Base-by-base conservation (phyloP, 1,140 invertebrate species). In the Tetragnatha versicolor region DNA sequence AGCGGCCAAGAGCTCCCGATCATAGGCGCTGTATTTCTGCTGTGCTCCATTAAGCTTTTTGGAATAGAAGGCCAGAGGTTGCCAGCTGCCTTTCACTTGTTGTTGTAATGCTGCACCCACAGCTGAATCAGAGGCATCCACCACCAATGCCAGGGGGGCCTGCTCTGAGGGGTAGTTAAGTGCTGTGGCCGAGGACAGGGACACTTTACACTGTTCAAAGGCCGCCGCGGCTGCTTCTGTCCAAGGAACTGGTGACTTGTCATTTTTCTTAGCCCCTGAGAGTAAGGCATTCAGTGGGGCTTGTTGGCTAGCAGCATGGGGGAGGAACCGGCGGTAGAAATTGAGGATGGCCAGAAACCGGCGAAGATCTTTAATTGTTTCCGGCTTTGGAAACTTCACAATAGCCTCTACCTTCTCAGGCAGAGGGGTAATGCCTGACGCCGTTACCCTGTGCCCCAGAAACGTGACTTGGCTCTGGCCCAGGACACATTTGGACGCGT, bases 1-100 rank as follows among this genome's bases (percentile, higher is more conserved):
- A n/a, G 86, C 84, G 0, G 86, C 88, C 5, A 88, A 70, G 0
- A 89, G 80, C 81, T 89, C 87, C 12, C 25, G 14, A 9, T 12
- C 29, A 2, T 17, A 61, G 14, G 12, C 10, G 31, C 29, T 61
- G 12, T 61, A 12, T 7, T n/a, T 29, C 2, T 17, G 39, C 0
- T 61, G 33, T 5, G 58, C 20, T n/a, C 22, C 12, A 20, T 25
- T 29, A 14, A 12, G 22, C 7, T 27, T 10, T 33, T 61, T 14
- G 14, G 58, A 53, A 2, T 25, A 22, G 22, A 7, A 53, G 9
- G 14, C 22, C 9, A n/a, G 58, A 0, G 4, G 2, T 22, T 65
- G 61, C 35, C 33, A 65, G 14, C 14, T 27, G 17, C 42, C 27
- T 9, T 22, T 10, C 9, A 65, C 27, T 22, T 9, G 20, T 51